phyloP scores from a whole-genome alignment of 2,888 invertebrate species.

The Argyresthia albistria region DNA sequence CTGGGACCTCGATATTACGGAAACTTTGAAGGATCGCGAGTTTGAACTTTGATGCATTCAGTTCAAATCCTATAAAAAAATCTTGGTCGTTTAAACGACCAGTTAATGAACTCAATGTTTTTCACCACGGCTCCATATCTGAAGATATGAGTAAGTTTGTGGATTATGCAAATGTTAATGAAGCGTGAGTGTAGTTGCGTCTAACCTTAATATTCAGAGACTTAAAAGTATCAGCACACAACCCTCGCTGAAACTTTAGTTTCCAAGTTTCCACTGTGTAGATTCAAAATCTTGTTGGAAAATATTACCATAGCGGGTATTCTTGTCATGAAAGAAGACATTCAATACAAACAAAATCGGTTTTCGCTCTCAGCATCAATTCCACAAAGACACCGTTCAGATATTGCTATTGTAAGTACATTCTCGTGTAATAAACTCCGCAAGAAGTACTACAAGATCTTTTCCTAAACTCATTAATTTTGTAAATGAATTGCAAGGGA shows the following conservation, averaged over 20 bases:
- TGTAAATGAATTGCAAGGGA: too few relatives aligned
- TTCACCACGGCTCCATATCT: not conserved
- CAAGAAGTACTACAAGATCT: not conserved
- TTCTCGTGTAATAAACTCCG: not conserved
- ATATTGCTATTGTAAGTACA: not conserved
- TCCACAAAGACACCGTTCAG: not conserved
- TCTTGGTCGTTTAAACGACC: too few relatives aligned
- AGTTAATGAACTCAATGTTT: not conserved
- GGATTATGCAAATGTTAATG: not conserved
- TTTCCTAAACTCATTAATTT: not conserved
- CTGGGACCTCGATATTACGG: too few relatives aligned
- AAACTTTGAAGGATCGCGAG: too few relatives aligned
- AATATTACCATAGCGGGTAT: not conserved
- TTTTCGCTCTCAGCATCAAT: not conserved
- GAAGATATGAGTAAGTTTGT: not conserved
- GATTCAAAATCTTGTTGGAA: slow-evolving; percentile 1
- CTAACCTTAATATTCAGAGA: not conserved
- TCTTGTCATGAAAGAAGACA: not conserved
- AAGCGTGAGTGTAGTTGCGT: not conserved
- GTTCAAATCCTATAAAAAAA: too few relatives aligned
- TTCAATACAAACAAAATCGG: not conserved
- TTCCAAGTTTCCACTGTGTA: not conserved
- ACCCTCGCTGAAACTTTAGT: not conserved
- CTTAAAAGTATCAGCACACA: slow-evolving; percentile 1
- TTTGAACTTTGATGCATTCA: too few relatives aligned